A percentile compares a stretch with the other conserved stretches of the same genome.
These are phyloP conservation scores for Julus scandinavius DNA, from an alignment of 2,888 invertebrate genomes.

Conservation along the genomic window DNA sequence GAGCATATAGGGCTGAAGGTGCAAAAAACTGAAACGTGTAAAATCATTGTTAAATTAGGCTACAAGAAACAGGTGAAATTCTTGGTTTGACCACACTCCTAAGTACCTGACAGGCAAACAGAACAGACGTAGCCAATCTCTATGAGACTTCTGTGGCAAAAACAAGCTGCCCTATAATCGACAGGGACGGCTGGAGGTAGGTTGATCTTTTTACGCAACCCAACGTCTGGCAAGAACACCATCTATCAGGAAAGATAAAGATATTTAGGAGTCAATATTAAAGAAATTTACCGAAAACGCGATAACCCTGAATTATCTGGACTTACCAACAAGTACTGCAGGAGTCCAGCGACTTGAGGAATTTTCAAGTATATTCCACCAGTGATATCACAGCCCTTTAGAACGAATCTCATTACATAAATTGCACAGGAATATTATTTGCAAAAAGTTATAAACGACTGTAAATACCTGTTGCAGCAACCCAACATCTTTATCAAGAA, in stretches of 20 bases:
- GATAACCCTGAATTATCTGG: not conserved
- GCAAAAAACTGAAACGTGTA: constrained; percentile 85
- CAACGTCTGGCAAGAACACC: constrained; percentile 87
- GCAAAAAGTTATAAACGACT: not conserved
- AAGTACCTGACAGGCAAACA: constrained; percentile 89
- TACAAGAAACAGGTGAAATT: not conserved
- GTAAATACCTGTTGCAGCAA: constrained; percentile 79
- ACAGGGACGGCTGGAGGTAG: constrained; percentile 90
- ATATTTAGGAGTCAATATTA: not conserved
- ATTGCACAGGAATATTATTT: not conserved
- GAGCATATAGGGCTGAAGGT: constrained; percentile 97
- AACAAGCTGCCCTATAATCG: constrained; percentile 97
- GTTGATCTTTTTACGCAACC: constrained; percentile 77
- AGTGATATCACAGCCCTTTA: constrained; percentile 90
- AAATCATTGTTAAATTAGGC: constrained; percentile 49
- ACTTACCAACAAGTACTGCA: constrained; percentile 84
- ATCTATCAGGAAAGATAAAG: constrained; percentile 69
- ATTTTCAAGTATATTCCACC: constrained; percentile 91
- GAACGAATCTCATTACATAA: not conserved
- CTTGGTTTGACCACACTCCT: not conserved
- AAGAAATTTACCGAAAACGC: not conserved
- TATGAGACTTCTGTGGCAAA: constrained; percentile 94
- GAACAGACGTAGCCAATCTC: constrained; percentile 98
- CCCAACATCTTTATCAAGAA: constrained; percentile 88
- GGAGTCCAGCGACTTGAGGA: constrained; percentile 83